Evolutionary conservation across 2,113 vertebrate species (phyloP).

Genomic region (Recurvirostra avosetta): DNA sequence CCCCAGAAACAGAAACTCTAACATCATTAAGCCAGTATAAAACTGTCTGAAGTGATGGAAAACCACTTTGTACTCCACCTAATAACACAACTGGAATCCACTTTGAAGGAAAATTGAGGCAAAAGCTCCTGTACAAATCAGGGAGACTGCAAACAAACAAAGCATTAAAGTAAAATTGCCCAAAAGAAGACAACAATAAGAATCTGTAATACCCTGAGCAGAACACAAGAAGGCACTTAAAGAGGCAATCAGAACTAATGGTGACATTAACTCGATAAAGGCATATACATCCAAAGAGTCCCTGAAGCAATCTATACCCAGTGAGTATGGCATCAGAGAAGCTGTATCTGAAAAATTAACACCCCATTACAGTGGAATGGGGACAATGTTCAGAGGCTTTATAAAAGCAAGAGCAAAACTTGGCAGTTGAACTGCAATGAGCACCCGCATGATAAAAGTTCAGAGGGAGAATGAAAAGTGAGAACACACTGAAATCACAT

Average conservation of each 20-base stretch:
- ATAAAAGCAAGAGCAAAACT: slow-evolving; percentile 1
- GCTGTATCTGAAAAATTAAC: slow-evolving; percentile 59
- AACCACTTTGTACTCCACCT: slow-evolving; percentile 50
- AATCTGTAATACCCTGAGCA: slow-evolving; percentile 50
- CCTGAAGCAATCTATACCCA: slow-evolving; percentile 55
- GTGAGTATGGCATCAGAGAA: slow-evolving; percentile 14
- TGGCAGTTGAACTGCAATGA: background rate
- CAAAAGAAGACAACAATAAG: slow-evolving; percentile 55
- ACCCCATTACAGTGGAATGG: slow-evolving; percentile 28
- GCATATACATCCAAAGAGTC: slow-evolving; percentile 46
- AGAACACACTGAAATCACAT: background rate
- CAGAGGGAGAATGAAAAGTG: background rate
- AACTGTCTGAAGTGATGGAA: slow-evolving; percentile 66
- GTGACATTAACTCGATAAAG: slow-evolving; percentile 63
- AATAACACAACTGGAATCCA: slow-evolving; percentile 59
- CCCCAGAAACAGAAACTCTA: slow-evolving; percentile 39
- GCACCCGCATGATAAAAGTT: background rate
- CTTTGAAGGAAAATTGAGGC: slow-evolving; percentile 55
- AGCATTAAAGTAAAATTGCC: slow-evolving; percentile 68
- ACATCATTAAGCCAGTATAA: slow-evolving; percentile 66
- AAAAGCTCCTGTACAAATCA: slow-evolving; percentile 56
- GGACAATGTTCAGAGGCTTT: background rate
- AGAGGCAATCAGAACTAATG: slow-evolving; percentile 67
- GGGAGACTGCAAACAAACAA: slow-evolving; percentile 59
- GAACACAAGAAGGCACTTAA: slow-evolving; percentile 57